phyloP scores from a whole-genome alignment of 2,113 vertebrate genomes.

The Eira barbara region DNA sequence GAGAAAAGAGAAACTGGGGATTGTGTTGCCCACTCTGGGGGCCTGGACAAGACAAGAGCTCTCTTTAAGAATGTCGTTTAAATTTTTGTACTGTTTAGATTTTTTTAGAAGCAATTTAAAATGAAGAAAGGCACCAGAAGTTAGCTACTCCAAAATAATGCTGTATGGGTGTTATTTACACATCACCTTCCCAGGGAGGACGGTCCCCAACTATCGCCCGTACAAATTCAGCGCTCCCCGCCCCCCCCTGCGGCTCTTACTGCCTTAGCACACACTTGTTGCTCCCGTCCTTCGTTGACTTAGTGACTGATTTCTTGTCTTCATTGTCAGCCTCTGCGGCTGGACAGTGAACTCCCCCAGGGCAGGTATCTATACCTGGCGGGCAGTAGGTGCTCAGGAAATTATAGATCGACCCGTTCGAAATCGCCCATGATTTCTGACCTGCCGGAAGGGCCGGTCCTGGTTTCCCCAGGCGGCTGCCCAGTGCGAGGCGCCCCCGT shows the following conservation, averaged over 20 bases:
- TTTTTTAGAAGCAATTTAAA: background rate
- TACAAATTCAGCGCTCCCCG: background rate
- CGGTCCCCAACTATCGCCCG: too few relatives aligned
- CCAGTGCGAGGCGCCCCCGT: background rate
- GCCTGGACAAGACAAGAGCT: background rate
- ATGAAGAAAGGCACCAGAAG: background rate
- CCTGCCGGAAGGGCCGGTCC: rapidly evolving
- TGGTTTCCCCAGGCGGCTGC: too few relatives aligned
- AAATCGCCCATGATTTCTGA: background rate
- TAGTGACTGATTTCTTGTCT: background rate
- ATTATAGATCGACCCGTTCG: background rate
- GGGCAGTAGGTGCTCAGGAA: background rate
- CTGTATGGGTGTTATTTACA: background rate
- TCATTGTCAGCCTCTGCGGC: background rate
- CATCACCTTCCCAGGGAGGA: background rate
- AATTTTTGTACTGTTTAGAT: background rate
- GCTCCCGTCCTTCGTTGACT: background rate
- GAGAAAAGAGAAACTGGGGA: background rate
- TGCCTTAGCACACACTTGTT: background rate
- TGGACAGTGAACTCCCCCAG: background rate
- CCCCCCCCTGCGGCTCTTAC: background rate
- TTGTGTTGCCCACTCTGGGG: background rate
- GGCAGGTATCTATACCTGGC: background rate
- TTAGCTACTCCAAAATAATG: background rate
- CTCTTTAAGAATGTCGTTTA: background rate